These are phyloP conservation scores for Monopis laevigella DNA, from an alignment of 2,888 invertebrate genomes.

Conservation along the genomic window DNA sequence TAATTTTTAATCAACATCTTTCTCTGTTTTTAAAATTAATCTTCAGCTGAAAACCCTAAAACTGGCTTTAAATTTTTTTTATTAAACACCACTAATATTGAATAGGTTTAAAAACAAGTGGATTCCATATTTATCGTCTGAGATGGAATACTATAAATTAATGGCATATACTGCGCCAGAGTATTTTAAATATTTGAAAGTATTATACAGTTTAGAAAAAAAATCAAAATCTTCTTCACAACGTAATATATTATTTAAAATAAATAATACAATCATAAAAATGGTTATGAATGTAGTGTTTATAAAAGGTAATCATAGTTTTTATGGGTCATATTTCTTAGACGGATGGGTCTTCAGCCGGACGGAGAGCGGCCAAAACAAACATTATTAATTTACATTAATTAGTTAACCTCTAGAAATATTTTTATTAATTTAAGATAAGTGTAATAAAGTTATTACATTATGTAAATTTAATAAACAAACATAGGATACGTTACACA, in stretches of 20 bases:
- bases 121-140: constrained; percentile 30
- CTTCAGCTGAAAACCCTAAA: no score
- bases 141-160: constrained; percentile 57
- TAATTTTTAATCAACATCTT: no score
- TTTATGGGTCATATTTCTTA: constrained; percentile 52
- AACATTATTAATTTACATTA: constrained; percentile 34
- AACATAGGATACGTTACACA: no score
- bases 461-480: no score
- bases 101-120: no score
- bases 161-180: constrained; percentile 58
- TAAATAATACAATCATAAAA: constrained; percentile 67
- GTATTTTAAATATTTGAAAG: constrained; percentile 67
- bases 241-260: constrained; percentile 64
- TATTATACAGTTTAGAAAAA: constrained; percentile 49
- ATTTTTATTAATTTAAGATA: no score
- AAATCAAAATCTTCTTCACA: constrained; percentile 53
- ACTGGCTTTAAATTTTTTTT: no score
- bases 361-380: constrained; percentile 18
- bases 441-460: no score
- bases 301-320: constrained; percentile 62
- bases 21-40: no score
- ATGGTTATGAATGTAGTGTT: constrained; percentile 65
- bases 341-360: constrained; percentile 22
- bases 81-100: no score
- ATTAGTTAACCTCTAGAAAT: no score